These are phyloP conservation scores for Vireo griseus DNA, from an alignment of 2,797 vertebrate genomes.

Conservation along the genomic window DNA sequence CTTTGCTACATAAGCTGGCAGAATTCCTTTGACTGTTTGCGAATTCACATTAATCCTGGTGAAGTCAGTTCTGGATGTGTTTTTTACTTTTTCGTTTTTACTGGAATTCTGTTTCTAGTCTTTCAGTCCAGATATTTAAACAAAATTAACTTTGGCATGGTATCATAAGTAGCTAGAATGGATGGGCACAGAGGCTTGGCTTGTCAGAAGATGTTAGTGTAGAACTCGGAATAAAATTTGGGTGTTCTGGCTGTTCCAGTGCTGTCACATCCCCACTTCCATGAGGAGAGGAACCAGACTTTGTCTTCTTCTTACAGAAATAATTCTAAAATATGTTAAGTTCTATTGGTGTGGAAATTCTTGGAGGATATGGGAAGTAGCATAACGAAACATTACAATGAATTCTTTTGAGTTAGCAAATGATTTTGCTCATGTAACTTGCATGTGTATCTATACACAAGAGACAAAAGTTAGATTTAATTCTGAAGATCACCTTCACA, in stretches of 20 bases:
- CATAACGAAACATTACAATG: not conserved
- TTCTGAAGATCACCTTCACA: not conserved
- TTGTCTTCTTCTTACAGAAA: conserved; percentile 9
- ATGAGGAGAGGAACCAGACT: not conserved
- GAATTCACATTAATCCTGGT: not conserved
- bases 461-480: not conserved
- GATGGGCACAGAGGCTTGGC: not conserved
- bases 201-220: not conserved
- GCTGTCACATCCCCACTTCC: not conserved
- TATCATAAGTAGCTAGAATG: not conserved
- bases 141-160: not conserved
- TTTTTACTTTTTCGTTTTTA: not conserved
- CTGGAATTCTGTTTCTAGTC: not conserved
- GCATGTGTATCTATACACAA: not conserved
- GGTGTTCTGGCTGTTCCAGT: not conserved
- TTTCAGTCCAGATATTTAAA: not conserved
- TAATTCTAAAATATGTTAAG: conserved; percentile 13
- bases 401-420: not conserved
- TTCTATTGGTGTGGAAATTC: not conserved
- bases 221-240: not conserved
- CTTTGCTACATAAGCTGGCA: not conserved
- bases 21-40: not conserved
- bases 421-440: not conserved
- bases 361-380: not conserved
- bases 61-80: not conserved